Evolutionary conservation across 2,797 vertebrate genomes (phyloP).

Genomic region (Chanos chanos): DNA sequence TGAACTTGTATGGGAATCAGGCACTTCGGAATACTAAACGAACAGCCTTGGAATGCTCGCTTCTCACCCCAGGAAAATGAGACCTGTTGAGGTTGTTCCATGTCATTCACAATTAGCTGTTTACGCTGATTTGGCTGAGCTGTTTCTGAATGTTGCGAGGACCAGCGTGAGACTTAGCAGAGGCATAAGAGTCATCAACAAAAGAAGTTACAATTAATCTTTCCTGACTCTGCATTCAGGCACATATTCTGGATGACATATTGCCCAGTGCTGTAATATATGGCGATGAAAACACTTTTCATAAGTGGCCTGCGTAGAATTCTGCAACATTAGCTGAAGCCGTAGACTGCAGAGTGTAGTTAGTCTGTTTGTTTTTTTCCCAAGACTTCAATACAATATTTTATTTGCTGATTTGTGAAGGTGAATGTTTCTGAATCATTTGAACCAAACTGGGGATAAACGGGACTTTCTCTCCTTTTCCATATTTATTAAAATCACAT

Average conservation of each 20-base stretch:
- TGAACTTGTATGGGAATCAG: background rate
- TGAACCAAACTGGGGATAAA: background rate
- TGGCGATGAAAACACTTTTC: background rate
- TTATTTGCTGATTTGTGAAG: background rate
- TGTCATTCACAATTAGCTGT: slow-evolving; percentile 21
- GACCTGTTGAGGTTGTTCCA: slow-evolving; percentile 5
- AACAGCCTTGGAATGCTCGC: slow-evolving; percentile 19
- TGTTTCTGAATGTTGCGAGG: slow-evolving; percentile 6
- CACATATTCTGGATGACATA: background rate
- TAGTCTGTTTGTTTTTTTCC: background rate
- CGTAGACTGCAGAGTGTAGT: background rate
- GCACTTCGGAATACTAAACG: background rate
- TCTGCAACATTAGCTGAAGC: background rate
- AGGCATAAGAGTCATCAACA: slow-evolving; percentile 9
- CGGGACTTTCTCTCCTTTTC: background rate
- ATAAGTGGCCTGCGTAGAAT: background rate
- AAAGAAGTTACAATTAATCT: background rate
- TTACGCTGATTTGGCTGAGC: background rate
- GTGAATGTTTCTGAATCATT: background rate
- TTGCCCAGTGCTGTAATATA: background rate
- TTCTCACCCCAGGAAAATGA: slow-evolving; percentile 7
- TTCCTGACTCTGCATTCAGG: slow-evolving; percentile 4
- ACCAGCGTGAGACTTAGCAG: slow-evolving; percentile 22
- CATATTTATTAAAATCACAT: background rate
- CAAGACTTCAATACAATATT: background rate